These are phyloP conservation scores for Callopanchax toddi DNA, from an alignment of 2,113 vertebrate genomes.

Conservation along the genomic window DNA sequence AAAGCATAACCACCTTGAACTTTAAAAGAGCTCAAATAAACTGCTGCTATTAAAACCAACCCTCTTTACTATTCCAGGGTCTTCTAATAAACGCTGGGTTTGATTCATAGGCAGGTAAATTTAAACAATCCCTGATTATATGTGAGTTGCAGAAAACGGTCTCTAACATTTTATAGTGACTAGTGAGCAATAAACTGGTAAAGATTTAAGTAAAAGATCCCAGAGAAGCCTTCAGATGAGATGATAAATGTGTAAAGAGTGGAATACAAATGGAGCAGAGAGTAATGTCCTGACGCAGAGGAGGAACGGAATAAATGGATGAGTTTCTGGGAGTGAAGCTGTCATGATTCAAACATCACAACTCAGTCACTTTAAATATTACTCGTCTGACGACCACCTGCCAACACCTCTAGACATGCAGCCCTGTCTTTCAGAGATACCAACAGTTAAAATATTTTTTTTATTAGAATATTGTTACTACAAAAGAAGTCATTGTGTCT, in stretches of 20 bases:
- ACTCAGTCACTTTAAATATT: slow-evolving; percentile 25
- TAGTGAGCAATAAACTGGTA: slow-evolving; percentile 6
- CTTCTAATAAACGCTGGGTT: slow-evolving; percentile 19
- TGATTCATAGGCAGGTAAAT: slow-evolving; percentile 9
- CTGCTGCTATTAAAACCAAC: slow-evolving; percentile 15
- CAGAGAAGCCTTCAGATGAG: slow-evolving; percentile 15
- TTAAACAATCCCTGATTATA: slow-evolving; percentile 7
- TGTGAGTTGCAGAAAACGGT: not conserved
- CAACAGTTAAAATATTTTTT: slow-evolving; percentile 68
- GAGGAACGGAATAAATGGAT: slow-evolving; percentile 13
- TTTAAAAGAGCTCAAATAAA: slow-evolving; percentile 51
- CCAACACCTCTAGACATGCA: slow-evolving; percentile 63
- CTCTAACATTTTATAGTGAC: not conserved
- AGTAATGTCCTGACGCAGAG: slow-evolving; percentile 14
- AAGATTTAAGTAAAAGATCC: slow-evolving; percentile 15
- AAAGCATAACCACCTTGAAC: slow-evolving; percentile 37
- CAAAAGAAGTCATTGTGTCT: slow-evolving; percentile 69
- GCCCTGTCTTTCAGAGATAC: slow-evolving; percentile 73
- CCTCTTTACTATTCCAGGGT: not conserved
- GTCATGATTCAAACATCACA: slow-evolving; percentile 23
- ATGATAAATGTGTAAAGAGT: slow-evolving; percentile 16
- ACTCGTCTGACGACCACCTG: slow-evolving; percentile 24
- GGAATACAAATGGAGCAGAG: slow-evolving; percentile 22
- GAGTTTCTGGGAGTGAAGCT: slow-evolving; percentile 9
- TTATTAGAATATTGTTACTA: slow-evolving; percentile 75